Conservation (phyloP, 2,888 invertebrate species). For the Ceratothoa steindachneri region DNA sequence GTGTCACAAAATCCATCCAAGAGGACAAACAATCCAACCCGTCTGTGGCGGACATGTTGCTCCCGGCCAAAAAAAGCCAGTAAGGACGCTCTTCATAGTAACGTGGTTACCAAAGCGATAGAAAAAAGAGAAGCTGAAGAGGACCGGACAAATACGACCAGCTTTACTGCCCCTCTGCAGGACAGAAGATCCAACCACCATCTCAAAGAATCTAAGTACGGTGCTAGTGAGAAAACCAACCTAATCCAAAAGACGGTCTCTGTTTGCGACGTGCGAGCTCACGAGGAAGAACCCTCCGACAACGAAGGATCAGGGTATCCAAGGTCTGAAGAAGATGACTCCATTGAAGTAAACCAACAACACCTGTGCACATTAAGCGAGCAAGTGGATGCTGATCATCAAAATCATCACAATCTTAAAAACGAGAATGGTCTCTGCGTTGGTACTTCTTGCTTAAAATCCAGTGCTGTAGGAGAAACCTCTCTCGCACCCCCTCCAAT, state of each 20-base stretch:
- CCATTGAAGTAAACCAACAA: background rate
- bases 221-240: conserved; percentile 27
- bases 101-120: background rate
- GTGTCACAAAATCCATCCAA: conserved; percentile 57
- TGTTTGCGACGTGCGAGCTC: conserved; percentile 38
- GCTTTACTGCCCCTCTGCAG: conserved; percentile 16
- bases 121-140: background rate
- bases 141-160: conserved; percentile 18
- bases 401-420: conserved; percentile 47
- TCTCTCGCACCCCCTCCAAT: conserved; percentile 26
- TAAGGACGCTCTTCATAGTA: background rate
- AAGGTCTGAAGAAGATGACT: background rate
- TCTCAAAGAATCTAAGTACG: conserved; percentile 24
- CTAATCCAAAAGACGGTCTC: conserved; percentile 41
- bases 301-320: conserved; percentile 13
- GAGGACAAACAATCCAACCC: conserved; percentile 16
- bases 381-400: conserved; percentile 42
- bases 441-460: background rate
- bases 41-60: background rate
- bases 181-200: conserved; percentile 2
- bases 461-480: conserved; percentile 22
- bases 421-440: conserved; percentile 46
- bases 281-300: conserved; percentile 17
- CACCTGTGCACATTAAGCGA: conserved; percentile 39
- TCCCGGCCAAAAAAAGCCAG: background rate